Evolutionary conservation across 1,140 invertebrate genomes (phyloP), one percentile per base, ranked within the genome.

Genomic region (Drosophila suzukii): DNA sequence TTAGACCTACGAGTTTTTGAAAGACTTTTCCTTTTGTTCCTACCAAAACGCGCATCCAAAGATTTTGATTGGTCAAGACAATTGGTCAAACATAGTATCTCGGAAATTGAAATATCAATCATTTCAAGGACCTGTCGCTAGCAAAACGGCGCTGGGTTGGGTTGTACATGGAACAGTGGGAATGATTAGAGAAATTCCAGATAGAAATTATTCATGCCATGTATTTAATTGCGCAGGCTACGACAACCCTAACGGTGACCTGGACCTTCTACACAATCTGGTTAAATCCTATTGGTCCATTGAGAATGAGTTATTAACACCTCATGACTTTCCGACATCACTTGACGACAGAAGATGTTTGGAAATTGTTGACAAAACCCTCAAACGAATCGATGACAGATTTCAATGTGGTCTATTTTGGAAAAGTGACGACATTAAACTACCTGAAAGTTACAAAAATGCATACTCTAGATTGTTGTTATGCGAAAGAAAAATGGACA

Each of bases 331-430:
- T 15, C 15, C 5, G 6, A 43, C 8, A 8, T 43, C 41, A 17
- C 6, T 41, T 17, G 15, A 43, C 41, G 15, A 43, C 41, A 43
- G 15, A 43, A 17, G 15, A 17, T 43, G 41, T 43, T 7, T 43
- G 41, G 7, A 43, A 17, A 67, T 59, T 17, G 20, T 66, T n/a
- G 27, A 58, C 4, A 60, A 53, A 30, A 53, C 47, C 2, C 24
- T 68, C 3, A 53, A 43, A 34, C 38, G 39, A 15, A 17, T 34
- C 5, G 36, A 46, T 43, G 15, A 44, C 11, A 41, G 32, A 34
- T 60, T 60, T 43, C n/a, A 68, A 51, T 68, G 65, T 36, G 65
- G 56, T 6, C 32, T 68, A 0, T 68, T 68, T 53, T 68, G 65
- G 56, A 68, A 59, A 43, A 20, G 12, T 5, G 30, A 58, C 13